Base-by-base conservation (phyloP, 2,113 vertebrate species). In the Saiga tatarica region DNA sequence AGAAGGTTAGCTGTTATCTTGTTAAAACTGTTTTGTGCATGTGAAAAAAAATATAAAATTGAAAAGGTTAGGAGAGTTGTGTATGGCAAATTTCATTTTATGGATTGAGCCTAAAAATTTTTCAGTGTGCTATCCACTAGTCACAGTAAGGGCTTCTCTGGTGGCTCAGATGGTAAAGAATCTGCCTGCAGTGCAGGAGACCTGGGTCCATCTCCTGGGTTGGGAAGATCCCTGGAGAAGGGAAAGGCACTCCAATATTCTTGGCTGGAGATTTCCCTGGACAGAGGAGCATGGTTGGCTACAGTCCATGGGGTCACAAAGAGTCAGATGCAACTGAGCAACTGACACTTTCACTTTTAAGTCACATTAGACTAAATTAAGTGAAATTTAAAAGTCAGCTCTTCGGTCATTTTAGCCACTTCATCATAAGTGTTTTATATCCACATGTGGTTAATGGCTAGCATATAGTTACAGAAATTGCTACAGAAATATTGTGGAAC, bases 1-100 rank as follows among this genome's bases (percentile, higher is more conserved):
- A 96, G 25, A 90, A 94, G 89, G 15, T 82, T 83, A 79, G 25
- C 2, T 92, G 15, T 87, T 83, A 57, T 67, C 59, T 85, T 95
- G 23, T 88, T 71, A 47, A 62, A 89, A 96, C 9, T 52, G 14
- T 53, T 82, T 59, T 96, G 26, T 47, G 36, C 6, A 33, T 39
- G 30, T 25, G 6, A 36, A 81, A 78, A 30, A 79, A 47, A 79
- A 1, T n/a, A n/a, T n/a, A 76, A 76, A 78, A 78, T 23, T 59
- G 10, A 10, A 95, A 78, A 89, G 5, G 4, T 83, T 71, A 36
- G 57, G 17, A 57, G 6, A 83, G 15, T 90, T 52, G 55, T 33
- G 1, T 45, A 14, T 55, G 45, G 36, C 67, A 11, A 93, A 52
- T 87, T 87, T 59, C 5, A 52, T 52, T 4, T 53, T 28, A 55